phyloP scores from a whole-genome alignment of 2,888 invertebrate genomes.

The Napeogenes sylphis region DNA sequence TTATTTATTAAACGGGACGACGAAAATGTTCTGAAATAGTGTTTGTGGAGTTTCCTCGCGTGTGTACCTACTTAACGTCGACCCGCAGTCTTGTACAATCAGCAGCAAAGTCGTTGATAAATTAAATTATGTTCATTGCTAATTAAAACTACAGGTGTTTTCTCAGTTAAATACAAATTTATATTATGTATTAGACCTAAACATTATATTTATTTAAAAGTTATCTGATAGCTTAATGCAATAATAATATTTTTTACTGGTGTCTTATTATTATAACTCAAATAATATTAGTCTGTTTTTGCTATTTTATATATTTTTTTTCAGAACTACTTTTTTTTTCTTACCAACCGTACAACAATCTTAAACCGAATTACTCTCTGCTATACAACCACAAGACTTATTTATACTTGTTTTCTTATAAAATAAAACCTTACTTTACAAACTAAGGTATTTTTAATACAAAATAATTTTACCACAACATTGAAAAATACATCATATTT shows the following conservation, averaged over 20 bases:
- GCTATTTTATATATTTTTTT: background rate
- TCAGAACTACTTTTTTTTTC: background rate
- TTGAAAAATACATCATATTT: background rate
- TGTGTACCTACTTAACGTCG: constrained; percentile 33
- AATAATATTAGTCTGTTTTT: background rate
- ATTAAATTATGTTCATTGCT: constrained; percentile 13
- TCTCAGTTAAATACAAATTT: too few relatives aligned
- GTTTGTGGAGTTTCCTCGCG: constrained; percentile 29
- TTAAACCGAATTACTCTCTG: constrained; percentile 19
- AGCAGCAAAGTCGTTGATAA: constrained; percentile 15
- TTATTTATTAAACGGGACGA: constrained; percentile 31
- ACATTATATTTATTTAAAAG: too few relatives aligned
- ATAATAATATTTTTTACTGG: too few relatives aligned
- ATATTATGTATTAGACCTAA: too few relatives aligned
- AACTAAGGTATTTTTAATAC: background rate
- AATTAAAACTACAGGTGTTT: constrained; percentile 6
- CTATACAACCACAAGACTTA: constrained; percentile 7
- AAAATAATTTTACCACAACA: background rate
- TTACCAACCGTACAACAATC: constrained; percentile 13
- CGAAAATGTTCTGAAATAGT: constrained; percentile 32
- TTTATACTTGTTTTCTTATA: constrained; percentile 6
- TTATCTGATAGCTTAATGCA: too few relatives aligned
- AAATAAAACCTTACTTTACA: constrained; percentile 2
- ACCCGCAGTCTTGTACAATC: constrained; percentile 26
- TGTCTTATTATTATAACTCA: too few relatives aligned